Evolutionary conservation across 2,113 vertebrate species (phyloP).

Genomic region (Podarcis raffonei): DNA sequence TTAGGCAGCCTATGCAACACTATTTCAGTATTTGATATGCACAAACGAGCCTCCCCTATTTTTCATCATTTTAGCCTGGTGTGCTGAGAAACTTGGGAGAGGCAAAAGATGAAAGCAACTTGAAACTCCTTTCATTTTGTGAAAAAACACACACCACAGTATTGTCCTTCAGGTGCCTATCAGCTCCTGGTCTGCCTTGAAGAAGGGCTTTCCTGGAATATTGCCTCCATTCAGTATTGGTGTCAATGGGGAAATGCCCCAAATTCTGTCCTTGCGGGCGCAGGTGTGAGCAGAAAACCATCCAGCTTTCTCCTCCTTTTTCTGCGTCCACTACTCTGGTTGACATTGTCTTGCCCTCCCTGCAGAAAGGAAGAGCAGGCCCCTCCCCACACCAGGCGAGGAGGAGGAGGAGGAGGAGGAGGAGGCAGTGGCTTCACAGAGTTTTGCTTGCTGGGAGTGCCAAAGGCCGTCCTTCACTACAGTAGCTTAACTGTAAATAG

Average conservation of each 20-base stretch:
- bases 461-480: slow-evolving; percentile 1
- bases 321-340: background rate
- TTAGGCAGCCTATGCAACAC: background rate
- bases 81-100: background rate
- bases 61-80: background rate
- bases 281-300: background rate
- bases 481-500: slow-evolving; percentile 53
- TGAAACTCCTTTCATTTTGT: background rate
- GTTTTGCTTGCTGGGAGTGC: slow-evolving; percentile 9
- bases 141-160: background rate
- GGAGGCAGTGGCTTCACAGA: background rate
- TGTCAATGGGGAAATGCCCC: background rate
- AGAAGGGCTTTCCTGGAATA: background rate
- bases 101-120: background rate
- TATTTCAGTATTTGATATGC: background rate
- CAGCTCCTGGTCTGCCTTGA: background rate
- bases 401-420: too few species aligned
- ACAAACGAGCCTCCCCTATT: background rate
- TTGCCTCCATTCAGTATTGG: background rate
- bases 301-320: background rate
- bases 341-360: background rate
- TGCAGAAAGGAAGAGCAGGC: background rate
- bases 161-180: background rate
- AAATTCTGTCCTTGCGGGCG: too few species aligned
- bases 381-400: slow-evolving; percentile 40